Evolutionary conservation across 2,113 vertebrate genomes (phyloP), one percentile per base, ranked within the genome.

Genomic region (Notarius lentiginosus): DNA sequence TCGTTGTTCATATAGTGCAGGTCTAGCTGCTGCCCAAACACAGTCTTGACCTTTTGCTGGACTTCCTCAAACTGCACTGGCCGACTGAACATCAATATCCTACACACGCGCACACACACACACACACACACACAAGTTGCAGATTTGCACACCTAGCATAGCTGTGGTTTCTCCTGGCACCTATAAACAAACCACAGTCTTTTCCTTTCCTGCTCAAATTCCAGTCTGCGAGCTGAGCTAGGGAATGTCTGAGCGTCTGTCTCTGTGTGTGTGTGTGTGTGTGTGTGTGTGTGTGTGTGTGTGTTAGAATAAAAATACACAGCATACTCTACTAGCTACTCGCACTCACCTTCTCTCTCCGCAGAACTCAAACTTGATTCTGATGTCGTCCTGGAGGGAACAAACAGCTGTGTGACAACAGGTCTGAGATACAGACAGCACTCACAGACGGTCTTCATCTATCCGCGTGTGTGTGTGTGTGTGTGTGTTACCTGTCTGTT

Each of bases 1-100:
- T 99, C 98, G 30, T 97, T 99, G 93, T 97, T 98, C 95, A 98
- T 96, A 90, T 99, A 99, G 94, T 98, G 95, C 53, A 99, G 95
- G 90, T 98, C 97, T 41, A 99, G 94, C 75, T 95, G 96, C 90
- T 98, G 97, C 68, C 97, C 97, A 90, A 99, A 99, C 24, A 96
- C 97, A 14, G 94, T 92, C 91, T 96, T 96, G 88, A 98, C 97
- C 92, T 99, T 99, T 94, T 96, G 96, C 73, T 97, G 96, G 92
- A 99, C 95, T 51, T 99, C 97, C 84, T 99, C 97, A 4, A 97
- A 98, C 90, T 95, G 95, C 87, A 99, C 96, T 1, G 98, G 98
- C 55, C 97, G 95, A 88, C 93, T 94, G 83, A 99, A 99, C 4
- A 96, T 95, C 91, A 99, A 96, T 91, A 99, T 99, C 93, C 96